Conservation (phyloP, 2,113 vertebrate genomes). For the Alces alces region DNA sequence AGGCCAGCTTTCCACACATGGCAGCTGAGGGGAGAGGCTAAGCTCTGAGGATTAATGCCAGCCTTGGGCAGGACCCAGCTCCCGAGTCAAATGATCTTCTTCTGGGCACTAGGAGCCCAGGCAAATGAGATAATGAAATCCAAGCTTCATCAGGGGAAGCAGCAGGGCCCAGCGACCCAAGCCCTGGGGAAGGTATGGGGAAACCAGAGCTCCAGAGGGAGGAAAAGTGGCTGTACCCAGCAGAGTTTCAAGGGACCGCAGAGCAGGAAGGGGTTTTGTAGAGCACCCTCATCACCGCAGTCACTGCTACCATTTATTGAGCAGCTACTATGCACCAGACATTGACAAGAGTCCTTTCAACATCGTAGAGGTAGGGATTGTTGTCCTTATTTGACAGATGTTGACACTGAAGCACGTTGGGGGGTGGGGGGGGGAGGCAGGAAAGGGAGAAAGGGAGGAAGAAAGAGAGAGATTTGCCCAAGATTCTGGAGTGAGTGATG, state of each 20-base stretch:
- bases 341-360: not conserved
- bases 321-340: not conserved
- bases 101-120: conserved; percentile 46
- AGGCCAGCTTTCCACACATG: conserved; percentile 7
- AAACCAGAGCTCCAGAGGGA: not conserved
- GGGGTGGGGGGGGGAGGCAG: not conserved
- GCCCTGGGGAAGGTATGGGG: not conserved
- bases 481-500: not conserved
- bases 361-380: too few species aligned
- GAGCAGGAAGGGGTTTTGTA: not conserved
- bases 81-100: conserved; percentile 56
- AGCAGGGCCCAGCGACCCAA: fast-evolving
- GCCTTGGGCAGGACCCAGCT: not conserved
- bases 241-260: not conserved
- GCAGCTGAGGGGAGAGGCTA: conserved; percentile 55
- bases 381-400: not conserved
- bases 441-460: not conserved
- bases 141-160: conserved; percentile 40
- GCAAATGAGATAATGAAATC: conserved; percentile 68
- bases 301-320: not conserved
- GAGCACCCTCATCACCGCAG: not conserved
- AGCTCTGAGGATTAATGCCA: conserved; percentile 31
- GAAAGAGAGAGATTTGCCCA: not conserved
- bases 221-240: not conserved
- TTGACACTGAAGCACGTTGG: not conserved